Percentiles rank a stretch among this genome's conserved stretches.
phyloP scores from a whole-genome alignment of 2,888 invertebrate genomes.

The Melipona beecheii region DNA sequence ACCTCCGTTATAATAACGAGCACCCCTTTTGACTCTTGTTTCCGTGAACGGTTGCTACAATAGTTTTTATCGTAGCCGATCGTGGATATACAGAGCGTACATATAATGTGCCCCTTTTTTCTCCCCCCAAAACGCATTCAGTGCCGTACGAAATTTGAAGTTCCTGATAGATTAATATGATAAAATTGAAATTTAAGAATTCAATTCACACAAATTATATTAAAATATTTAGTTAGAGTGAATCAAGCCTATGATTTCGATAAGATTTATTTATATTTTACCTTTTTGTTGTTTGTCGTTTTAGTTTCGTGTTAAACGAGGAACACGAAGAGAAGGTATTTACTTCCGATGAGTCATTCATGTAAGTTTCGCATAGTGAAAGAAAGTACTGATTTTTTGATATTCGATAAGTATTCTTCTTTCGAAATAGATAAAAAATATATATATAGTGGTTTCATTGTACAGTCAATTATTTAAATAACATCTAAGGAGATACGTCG shows the following conservation, averaged over 20 bases:
- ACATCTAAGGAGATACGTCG: conserved; percentile 1
- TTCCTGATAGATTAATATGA: conserved; percentile 9
- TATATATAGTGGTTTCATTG: background rate
- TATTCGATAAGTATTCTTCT: background rate
- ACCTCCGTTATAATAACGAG: conserved; percentile 80
- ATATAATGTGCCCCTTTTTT: background rate
- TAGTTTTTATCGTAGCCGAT: background rate
- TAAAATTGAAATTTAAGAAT: background rate
- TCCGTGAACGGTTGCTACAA: background rate
- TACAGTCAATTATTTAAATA: conserved; percentile 23
- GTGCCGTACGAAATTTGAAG: background rate
- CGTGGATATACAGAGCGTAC: conserved; percentile 34
- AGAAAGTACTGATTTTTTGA: background rate
- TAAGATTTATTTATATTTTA: background rate
- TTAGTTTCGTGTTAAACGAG: background rate
- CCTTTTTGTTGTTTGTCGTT: background rate
- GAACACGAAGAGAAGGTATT: background rate
- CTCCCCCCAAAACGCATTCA: background rate
- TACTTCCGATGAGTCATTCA: background rate
- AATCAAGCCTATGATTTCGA: background rate
- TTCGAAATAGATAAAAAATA: background rate
- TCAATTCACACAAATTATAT: background rate
- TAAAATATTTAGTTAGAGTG: background rate
- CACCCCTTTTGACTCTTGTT: conserved; percentile 21
- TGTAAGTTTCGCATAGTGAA: background rate